These are phyloP conservation scores for Peromyscus melanophrys DNA, from an alignment of 2,797 vertebrate species.

Conservation along the genomic window DNA sequence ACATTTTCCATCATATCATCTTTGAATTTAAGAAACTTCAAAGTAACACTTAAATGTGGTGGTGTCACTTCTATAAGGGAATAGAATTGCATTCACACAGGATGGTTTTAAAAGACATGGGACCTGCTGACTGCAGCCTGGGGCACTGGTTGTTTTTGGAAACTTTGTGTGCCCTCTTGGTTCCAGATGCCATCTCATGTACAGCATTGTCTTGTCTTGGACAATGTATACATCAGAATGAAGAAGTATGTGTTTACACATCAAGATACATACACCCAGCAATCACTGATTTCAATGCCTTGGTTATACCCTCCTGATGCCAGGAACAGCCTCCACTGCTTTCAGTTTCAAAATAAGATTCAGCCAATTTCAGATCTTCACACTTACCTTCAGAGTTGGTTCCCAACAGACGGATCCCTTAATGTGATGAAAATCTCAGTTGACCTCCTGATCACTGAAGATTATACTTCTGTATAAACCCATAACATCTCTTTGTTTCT, in stretches of 20 bases:
- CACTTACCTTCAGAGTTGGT: not conserved
- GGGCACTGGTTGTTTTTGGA: not conserved
- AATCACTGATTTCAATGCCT: not conserved
- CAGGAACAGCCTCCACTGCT: not conserved
- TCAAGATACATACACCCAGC: slow-evolving; percentile 6
- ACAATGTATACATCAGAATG: not conserved
- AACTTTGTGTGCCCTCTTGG: not conserved
- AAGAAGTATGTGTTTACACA: not conserved
- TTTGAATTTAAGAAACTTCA: slow-evolving; percentile 12
- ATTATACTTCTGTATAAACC: not conserved
- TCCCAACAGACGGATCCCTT: not conserved
- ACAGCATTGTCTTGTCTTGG: not conserved
- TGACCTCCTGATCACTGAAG: not conserved
- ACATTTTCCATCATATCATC: not conserved
- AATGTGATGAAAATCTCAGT: not conserved
- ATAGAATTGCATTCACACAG: not conserved
- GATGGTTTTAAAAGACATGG: not conserved
- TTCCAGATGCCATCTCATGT: not conserved
- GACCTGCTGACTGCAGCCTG: not conserved
- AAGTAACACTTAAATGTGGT: not conserved
- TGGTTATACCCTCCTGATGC: slow-evolving; percentile 11
- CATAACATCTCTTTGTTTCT: slow-evolving; percentile 58
- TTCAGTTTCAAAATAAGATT: slow-evolving; percentile 13
- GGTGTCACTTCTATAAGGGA: not conserved
- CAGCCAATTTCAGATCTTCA: slow-evolving; percentile 4